Evolutionary conservation across 2,888 invertebrate species (phyloP), one percentile per base, ranked within the genome.

Genomic region (Athalia rosae): DNA sequence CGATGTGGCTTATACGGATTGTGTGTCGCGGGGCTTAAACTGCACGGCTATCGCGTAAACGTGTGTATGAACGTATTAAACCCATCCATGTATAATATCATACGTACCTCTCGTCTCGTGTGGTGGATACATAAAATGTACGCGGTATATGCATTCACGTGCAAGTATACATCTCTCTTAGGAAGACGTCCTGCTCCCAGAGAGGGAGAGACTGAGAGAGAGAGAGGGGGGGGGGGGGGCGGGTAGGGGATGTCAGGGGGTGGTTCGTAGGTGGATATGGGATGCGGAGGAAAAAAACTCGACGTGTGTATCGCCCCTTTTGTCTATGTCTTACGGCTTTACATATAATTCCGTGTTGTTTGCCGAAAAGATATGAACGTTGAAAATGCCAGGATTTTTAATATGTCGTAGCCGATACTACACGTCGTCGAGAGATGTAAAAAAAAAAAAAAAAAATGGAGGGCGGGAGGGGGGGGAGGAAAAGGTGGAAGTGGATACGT

Each of bases 331-430:
- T 93, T 92, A 93, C 91, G 92, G 92, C 92, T 92, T 91, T 92
- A 92, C 92, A 91, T 91, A 91, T 91, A 92, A 93, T 92, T 92
- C 91, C 92, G 91, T 92, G 89, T 28, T 28, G 28, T 92, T 93
- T 92, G 92, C 92, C 91, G 91, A 93, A 93, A 88, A 88, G 89
- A 89, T 89, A 61, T 62, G 61, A 50, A 5, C 59, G 71, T 28
- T 71, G 58, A 71, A 71, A 56, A 71, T 74, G 48, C 41, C 43
- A 47, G 47, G 74, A 74, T 74, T 74, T 74, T 74, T 74, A 74
- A 74, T 74, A 74, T 74, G 66, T 66, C 66, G 74, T 48, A 56
- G 58, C 50, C 43, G 63, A 11, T 15, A 28, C 13, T 6, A 3
- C 53, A n/a, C 66, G 15, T 28, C 64, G 28, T 28, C 28, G 28